phyloP scores from a whole-genome alignment of 2,797 vertebrate species.

The Eupleurogrammus muticus region DNA sequence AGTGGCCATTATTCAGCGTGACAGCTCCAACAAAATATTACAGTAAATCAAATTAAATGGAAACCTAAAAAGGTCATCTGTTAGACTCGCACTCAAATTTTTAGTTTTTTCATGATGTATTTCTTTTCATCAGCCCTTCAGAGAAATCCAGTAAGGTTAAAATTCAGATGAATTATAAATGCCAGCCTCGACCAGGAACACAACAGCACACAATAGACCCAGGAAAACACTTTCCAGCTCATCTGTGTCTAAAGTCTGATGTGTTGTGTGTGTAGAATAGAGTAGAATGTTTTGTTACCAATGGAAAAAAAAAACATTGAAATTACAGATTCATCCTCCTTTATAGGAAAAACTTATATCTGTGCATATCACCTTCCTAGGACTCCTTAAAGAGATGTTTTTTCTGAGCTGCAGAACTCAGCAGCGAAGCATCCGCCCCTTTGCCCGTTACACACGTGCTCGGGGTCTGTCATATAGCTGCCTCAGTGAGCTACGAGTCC shows the following conservation, averaged over 20 bases:
- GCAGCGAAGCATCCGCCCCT: no score
- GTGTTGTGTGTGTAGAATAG: background rate
- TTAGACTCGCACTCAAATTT: conserved; percentile 7
- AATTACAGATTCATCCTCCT: background rate
- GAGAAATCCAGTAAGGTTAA: conserved; percentile 32
- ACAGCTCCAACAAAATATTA: conserved; percentile 40
- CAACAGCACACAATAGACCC: conserved; percentile 13
- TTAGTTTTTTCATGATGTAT: conserved; percentile 32
- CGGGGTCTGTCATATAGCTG: no score
- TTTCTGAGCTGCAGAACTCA: no score
- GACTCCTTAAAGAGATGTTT: no score
- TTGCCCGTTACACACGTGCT: no score
- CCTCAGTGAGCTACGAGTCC: no score
- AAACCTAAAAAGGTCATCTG: conserved; percentile 39
- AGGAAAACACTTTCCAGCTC: conserved; percentile 2
- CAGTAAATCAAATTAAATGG: conserved; percentile 46
- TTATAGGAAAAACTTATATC: background rate
- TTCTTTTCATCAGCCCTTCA: conserved; percentile 49
- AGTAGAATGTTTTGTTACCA: background rate
- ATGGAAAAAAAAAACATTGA: background rate
- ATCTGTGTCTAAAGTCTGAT: background rate
- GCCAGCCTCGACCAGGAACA: conserved; percentile 1
- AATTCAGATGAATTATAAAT: conserved; percentile 9
- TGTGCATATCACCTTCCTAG: no score
- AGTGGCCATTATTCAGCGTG: conserved; percentile 35